Evolutionary conservation across 1,140 invertebrate genomes (phyloP).

Genomic region (Caenorhabditis briggsae): DNA sequence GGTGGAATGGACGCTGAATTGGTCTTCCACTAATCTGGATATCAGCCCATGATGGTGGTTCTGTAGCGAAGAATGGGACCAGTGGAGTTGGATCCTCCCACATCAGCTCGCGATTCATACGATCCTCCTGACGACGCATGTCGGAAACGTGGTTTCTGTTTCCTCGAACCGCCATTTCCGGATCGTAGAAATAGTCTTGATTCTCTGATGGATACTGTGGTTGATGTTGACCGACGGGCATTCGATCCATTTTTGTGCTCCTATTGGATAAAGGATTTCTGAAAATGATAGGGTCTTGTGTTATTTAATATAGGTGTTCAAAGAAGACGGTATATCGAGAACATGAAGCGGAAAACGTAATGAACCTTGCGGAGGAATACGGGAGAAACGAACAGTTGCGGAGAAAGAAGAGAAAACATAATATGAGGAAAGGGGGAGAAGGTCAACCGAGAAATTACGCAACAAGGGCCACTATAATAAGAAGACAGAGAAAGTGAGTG

Average conservation of each 20-base stretch:
- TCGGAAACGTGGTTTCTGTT: neutral
- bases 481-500: neutral
- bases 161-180: neutral
- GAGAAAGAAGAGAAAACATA: constrained; percentile 20
- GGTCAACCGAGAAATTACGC: constrained; percentile 48
- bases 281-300: neutral
- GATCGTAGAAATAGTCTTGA: neutral
- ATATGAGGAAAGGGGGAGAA: neutral
- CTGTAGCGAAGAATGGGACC: no score
- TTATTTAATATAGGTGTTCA: neutral
- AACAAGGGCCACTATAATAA: constrained; percentile 34
- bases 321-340: neutral
- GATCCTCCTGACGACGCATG: neutral
- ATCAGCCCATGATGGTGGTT: constrained; percentile 25
- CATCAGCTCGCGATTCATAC: neutral
- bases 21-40: neutral
- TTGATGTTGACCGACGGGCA: neutral
- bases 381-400: neutral
- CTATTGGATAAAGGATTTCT: constrained; percentile 2
- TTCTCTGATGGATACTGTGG: neutral
- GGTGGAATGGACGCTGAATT: neutral
- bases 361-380: neutral
- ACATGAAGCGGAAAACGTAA: neutral
- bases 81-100: neutral
- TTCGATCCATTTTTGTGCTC: neutral